phyloP scores from a whole-genome alignment of 2,113 vertebrate genomes.

The Nasalis larvatus region DNA sequence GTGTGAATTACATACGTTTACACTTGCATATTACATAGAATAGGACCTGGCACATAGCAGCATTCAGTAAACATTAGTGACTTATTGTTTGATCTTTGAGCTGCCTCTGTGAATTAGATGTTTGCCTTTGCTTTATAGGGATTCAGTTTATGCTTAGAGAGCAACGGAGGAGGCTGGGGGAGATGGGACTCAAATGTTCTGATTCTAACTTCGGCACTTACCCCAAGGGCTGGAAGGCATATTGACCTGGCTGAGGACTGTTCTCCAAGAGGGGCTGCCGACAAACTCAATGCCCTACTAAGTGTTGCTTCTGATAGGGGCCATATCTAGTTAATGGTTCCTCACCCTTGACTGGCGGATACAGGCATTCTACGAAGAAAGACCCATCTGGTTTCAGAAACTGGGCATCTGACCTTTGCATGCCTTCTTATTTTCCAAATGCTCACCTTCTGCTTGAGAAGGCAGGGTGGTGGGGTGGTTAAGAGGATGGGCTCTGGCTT shows the following conservation, averaged over 20 bases:
- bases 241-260: accelerated
- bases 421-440: neutral
- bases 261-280: neutral
- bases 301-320: neutral
- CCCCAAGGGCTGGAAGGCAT: neutral
- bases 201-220: neutral
- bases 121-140: neutral
- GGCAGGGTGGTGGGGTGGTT: no score
- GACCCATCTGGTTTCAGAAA: neutral
- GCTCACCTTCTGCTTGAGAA: neutral
- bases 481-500: neutral
- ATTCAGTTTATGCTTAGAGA: neutral
- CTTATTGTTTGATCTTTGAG: neutral
- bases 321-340: no score
- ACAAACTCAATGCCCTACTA: neutral
- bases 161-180: neutral
- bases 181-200: neutral
- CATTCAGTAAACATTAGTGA: neutral
- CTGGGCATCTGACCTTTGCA: no score
- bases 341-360: neutral
- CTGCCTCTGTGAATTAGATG: neutral
- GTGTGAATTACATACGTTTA: neutral
- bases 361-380: neutral
- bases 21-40: neutral
- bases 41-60: neutral